Evolutionary conservation across 2,113 vertebrate genomes (phyloP).

Genomic region (Peromyscus maniculatus): DNA sequence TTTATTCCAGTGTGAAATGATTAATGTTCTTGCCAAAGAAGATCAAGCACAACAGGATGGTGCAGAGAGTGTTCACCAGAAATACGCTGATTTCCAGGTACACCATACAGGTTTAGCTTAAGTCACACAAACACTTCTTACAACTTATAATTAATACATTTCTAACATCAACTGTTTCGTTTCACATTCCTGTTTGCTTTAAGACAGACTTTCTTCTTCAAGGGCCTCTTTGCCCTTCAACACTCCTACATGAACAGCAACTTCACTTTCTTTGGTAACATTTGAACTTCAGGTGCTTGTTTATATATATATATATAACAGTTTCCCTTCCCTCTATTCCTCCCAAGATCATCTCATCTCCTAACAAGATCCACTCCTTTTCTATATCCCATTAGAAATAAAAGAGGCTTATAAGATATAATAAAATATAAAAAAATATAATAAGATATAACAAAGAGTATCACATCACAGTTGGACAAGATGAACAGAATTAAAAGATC

Average conservation of each 20-base stretch:
- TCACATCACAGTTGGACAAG: not conserved
- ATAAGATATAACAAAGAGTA: not conserved
- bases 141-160: not conserved
- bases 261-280: not conserved
- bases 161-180: not conserved
- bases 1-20: not conserved
- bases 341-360: too few species aligned
- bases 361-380: not conserved
- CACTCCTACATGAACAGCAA: too few species aligned
- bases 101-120: not conserved
- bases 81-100: not conserved
- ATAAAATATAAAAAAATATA: not conserved
- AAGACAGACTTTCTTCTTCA: not conserved
- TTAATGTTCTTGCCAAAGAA: not conserved
- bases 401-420: not conserved
- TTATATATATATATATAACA: too few species aligned
- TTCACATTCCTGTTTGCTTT: not conserved
- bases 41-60: not conserved
- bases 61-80: not conserved
- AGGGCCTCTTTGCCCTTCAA: not conserved
- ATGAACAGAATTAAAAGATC: not conserved
- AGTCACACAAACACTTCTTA: not conserved
- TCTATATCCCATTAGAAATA: not conserved
- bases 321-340: not conserved
- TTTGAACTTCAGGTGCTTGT: not conserved